These are phyloP conservation scores for Cydia splendana DNA, from an alignment of 1,140 invertebrate species.

Conservation along the genomic window DNA sequence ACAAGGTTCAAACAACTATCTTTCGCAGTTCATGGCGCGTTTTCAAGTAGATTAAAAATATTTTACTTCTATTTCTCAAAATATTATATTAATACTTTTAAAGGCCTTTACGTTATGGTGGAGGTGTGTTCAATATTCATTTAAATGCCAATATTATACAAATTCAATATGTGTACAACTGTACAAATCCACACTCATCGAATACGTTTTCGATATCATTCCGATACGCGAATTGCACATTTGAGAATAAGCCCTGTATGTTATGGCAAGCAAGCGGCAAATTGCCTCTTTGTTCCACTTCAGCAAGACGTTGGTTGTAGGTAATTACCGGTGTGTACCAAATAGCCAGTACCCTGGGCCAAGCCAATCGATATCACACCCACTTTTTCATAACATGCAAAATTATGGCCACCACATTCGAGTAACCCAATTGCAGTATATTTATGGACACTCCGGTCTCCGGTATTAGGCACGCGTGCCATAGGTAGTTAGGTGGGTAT, in stretches of 20 bases:
- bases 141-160: no score
- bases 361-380: constrained; percentile 25
- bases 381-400: constrained; percentile 31
- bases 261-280: constrained; percentile 39
- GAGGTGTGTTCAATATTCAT: no score
- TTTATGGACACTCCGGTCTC: constrained; percentile 13
- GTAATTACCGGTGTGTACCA: constrained; percentile 35
- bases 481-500: no score
- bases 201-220: not conserved
- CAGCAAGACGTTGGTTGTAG: constrained; percentile 37
- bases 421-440: constrained; percentile 24
- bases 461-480: not conserved
- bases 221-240: not conserved
- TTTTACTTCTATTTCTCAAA: no score
- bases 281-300: constrained; percentile 49
- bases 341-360: constrained; percentile 19
- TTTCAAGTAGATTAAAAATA: no score
- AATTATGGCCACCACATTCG: constrained; percentile 27
- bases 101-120: no score
- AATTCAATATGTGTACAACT: no score
- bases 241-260: not conserved
- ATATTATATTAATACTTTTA: no score
- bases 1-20: no score
- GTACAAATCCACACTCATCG: no score
- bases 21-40: no score